These are phyloP conservation scores for Cavia aperea DNA, from an alignment of 2,113 vertebrate species.

Conservation along the genomic window DNA sequence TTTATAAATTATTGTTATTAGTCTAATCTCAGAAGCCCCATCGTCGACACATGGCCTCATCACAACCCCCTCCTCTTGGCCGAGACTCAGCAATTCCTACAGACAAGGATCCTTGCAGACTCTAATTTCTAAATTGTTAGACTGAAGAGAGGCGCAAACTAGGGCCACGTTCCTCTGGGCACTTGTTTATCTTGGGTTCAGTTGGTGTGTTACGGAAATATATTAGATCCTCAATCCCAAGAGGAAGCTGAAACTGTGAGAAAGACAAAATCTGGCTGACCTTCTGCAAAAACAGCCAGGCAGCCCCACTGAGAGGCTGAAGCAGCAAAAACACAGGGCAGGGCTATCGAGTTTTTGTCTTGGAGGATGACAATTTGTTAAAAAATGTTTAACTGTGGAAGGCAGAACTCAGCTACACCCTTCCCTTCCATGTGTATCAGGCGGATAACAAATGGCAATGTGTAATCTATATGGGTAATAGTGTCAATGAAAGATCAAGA, in stretches of 20 bases:
- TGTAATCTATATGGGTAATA: slow-evolving; percentile 75
- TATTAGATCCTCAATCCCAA: slow-evolving; percentile 74
- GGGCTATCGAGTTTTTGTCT: slow-evolving; percentile 70
- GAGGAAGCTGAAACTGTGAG: slow-evolving; percentile 78
- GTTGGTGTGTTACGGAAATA: slow-evolving; percentile 75
- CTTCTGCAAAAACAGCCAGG: slow-evolving; percentile 74
- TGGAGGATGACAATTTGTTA: slow-evolving; percentile 71
- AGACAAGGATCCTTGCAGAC: slow-evolving; percentile 45
- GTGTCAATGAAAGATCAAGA: slow-evolving; percentile 82
- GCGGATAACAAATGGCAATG: slow-evolving; percentile 74
- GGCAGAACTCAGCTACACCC: slow-evolving; percentile 65
- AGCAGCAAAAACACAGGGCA: slow-evolving; percentile 71
- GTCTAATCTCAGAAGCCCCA: slow-evolving; percentile 14
- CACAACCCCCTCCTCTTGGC: slow-evolving; percentile 42
- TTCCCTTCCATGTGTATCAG: slow-evolving; percentile 68
- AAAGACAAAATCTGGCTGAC: slow-evolving; percentile 81
- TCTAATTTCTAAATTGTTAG: slow-evolving; percentile 52
- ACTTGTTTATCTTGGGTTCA: slow-evolving; percentile 78
- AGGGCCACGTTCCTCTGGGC: slow-evolving; percentile 56
- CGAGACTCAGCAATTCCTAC: slow-evolving; percentile 10
- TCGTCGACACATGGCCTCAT: neutral
- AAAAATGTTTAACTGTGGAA: slow-evolving; percentile 68
- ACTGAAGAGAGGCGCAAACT: neutral
- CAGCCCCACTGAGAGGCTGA: slow-evolving; percentile 76
- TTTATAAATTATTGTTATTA: slow-evolving; percentile 21